A percentile compares a stretch with the other conserved stretches of the same genome.
phyloP scores from a whole-genome alignment of 1,140 invertebrate genomes.

The Panulirus ornatus region DNA sequence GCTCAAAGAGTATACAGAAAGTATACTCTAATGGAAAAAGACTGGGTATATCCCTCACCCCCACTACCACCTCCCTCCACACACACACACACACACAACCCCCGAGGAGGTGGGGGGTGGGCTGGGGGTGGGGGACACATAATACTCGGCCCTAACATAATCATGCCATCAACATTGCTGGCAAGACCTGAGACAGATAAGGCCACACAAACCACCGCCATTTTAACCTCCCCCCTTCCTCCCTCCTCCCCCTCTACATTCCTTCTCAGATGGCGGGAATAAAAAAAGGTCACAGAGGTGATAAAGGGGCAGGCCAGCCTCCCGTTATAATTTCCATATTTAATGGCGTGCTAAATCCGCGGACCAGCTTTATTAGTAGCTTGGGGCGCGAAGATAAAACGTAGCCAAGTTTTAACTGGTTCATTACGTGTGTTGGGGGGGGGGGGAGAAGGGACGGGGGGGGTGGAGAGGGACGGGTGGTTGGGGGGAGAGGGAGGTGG shows the following conservation, averaged over 20 bases:
- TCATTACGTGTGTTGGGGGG: constrained; percentile 52
- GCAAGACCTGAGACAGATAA: not conserved
- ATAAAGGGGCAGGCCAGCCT: not conserved
- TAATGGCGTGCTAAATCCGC: constrained; percentile 70
- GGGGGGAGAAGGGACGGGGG: not conserved
- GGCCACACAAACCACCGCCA: not conserved
- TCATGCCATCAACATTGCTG: not conserved
- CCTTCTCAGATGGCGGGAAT: constrained; percentile 16
- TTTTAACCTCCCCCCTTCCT: too few relatives aligned
- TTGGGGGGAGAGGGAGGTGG: not conserved
- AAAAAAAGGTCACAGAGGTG: constrained; percentile 12
- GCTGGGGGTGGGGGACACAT: too few relatives aligned
- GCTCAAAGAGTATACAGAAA: too few relatives aligned
- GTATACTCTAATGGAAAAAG: too few relatives aligned
- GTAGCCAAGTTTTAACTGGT: constrained; percentile 69
- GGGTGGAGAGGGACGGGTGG: not conserved
- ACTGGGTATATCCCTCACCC: too few relatives aligned
- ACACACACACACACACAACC: too few relatives aligned
- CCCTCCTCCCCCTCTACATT: too few relatives aligned
- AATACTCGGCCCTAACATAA: not conserved
- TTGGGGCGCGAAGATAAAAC: constrained; percentile 67
- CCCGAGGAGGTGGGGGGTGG: not conserved
- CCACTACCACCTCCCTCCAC: too few relatives aligned
- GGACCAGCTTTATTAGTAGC: constrained; percentile 72
- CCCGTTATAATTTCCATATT: constrained; percentile 71